Evolutionary conservation across 1,140 invertebrate species (phyloP), one percentile per base, ranked within the genome.

Genomic region (Magallana gigas): DNA sequence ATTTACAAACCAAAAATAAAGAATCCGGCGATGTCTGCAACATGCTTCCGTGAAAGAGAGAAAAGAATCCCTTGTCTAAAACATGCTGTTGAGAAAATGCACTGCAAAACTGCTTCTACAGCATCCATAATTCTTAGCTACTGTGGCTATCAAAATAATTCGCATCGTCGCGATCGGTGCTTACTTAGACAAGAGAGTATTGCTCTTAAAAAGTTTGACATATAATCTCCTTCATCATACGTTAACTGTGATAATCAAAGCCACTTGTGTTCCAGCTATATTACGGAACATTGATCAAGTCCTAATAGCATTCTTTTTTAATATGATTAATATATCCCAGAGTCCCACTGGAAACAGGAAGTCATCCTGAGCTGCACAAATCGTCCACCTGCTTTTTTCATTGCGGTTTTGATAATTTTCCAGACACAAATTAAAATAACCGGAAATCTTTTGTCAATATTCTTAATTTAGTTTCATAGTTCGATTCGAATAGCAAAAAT

Each of bases 221-320:
- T 48, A 48, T 76, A 6, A 29, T 76, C 23, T 76, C 36, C 9
- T 76, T 76, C 18, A 76, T 76, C 23, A 76, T 29, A 5, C 68
- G 36, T 76, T 16, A 7, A 23, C 68, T 76, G 68, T 29, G 68
- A 76, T 76, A 76, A 76, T 76, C 29, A 76, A 76, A 29, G 12
- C 68, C 68, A 76, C 68, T 76, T 23, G 23, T 36, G 68, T 29
- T 29, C 9, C 18, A 76, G 23, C 68, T 29, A 8, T 4, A 29
- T 76, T 76, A 76, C 68, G 68, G 48, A 76, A 76, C 68, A 29
- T 76, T 64, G 8, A 76, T 76, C 11, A 29, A 12, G 36, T 18
- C 23, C 18, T 29, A 12, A 76, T 62, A 48, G 36, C 36, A 48
- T 12, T 16, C n/a, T n/a, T 62, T 12, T 16, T 48, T 48, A 48